Evolutionary conservation across 2,888 invertebrate genomes (phyloP), one percentile per base, ranked within the genome.

Genomic region (Aethes cnicana): DNA sequence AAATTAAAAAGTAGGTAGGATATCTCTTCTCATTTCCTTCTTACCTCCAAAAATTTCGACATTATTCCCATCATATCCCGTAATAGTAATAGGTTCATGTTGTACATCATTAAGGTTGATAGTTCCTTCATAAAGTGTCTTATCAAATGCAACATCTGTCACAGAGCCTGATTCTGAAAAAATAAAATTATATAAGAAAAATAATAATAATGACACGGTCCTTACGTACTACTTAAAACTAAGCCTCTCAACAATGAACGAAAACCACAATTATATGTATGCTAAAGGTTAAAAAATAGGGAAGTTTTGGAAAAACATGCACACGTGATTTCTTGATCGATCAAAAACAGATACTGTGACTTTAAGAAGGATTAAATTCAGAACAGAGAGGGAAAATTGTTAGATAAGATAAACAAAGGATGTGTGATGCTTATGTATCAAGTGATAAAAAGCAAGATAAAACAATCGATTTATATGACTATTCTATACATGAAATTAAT

Each of bases 41-140:
- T 67, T 72, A 85, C 86, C 74, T 63, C 86, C 85, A 36, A 58
- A 17, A 39, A 82, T 28, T 4, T 66, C 59, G 8, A 87, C 55
- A 23, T 28, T 59, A 5, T 63, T 61, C 56, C 73, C 80, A 48
- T 55, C 52, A 47, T 69, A 80, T 21, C 73, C 74, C 16, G 54
- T 55, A 30, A 85, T 32, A 14, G 53, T 63, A 36, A 87, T 84
- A 0, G 46, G 21, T 53, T 84, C 87, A 59, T 87, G 87, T 36
- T 57, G 59, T 1, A 84, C 65, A 6, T 54, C 55, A 33, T 58
- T 58, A 4, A 55, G 55, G 54, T 69, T 62, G 25, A 82, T 47
- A 9, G 64, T 50, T 56, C 87, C 87, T 49, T 63, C 65, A 47
- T 75, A 86, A 0, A 84, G 55, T 48, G 80, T 62, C 61, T 73